These are phyloP conservation scores for Phalacrocorax aristotelis DNA, from an alignment of 2,113 vertebrate genomes.

Conservation along the genomic window DNA sequence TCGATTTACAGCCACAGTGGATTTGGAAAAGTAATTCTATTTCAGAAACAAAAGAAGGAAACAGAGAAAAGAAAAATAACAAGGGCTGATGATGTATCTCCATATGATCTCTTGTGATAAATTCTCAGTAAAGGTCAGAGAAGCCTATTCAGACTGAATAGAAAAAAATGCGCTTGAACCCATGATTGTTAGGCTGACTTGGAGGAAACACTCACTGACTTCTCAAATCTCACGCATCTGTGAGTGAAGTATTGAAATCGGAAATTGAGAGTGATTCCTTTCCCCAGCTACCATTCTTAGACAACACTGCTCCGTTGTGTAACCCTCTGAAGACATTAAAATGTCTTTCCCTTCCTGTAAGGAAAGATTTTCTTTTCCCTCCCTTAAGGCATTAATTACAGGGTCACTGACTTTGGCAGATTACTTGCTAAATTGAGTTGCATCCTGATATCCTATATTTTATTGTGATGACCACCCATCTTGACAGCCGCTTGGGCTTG, in stretches of 20 bases:
- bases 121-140: not conserved
- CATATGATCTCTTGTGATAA: not conserved
- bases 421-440: constrained; percentile 47
- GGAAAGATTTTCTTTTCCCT: constrained; percentile 46
- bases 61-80: not conserved
- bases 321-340: constrained; percentile 56
- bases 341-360: constrained; percentile 60
- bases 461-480: constrained; percentile 54
- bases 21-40: not conserved
- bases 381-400: constrained; percentile 51
- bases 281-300: constrained; percentile 8
- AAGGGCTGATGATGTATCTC: not conserved
- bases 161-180: not conserved
- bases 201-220: not conserved
- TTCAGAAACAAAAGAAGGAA: constrained; percentile 2
- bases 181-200: not conserved
- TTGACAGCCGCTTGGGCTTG: constrained; percentile 42
- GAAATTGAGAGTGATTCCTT: constrained; percentile 4
- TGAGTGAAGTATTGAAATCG: not conserved
- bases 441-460: constrained; percentile 49
- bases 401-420: constrained; percentile 52
- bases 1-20: not conserved
- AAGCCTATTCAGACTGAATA: not conserved
- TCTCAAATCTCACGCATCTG: constrained; percentile 33
- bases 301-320: not conserved